A percentile compares a stretch with the other conserved stretches of the same genome.
These are phyloP conservation scores for Empidonax alnorum DNA, from an alignment of 2,113 vertebrate species.

Conservation along the genomic window DNA sequence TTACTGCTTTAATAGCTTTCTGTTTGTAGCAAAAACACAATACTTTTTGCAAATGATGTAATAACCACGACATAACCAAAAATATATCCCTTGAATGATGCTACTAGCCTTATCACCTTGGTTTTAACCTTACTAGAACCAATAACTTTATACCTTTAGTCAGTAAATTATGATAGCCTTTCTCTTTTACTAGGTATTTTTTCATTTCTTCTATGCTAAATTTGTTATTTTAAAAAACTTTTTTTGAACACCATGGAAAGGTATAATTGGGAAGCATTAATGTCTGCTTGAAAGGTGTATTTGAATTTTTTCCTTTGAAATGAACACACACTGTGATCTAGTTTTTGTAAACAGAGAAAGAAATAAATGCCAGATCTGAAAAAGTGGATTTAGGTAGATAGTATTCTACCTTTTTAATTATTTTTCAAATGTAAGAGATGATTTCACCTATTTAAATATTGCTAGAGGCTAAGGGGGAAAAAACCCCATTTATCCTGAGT, in stretches of 20 bases:
- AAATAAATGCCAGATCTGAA: conserved; percentile 19
- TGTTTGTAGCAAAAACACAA: not conserved
- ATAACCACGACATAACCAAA: not conserved
- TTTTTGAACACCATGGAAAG: not conserved
- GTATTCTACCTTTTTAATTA: conserved; percentile 46
- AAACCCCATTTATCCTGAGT: conserved; percentile 22
- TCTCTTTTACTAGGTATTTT: not conserved
- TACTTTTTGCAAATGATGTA: not conserved
- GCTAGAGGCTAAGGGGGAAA: conserved; percentile 25
- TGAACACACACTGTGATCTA: conserved; percentile 4
- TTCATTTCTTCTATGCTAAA: not conserved
- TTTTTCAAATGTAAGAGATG: conserved; percentile 43
- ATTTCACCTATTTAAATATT: conserved; percentile 66
- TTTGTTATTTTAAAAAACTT: not conserved
- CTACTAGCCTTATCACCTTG: not conserved
- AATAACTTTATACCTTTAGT: not conserved
- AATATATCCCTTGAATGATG: not conserved
- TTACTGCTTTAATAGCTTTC: not conserved
- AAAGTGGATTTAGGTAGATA: conserved; percentile 31
- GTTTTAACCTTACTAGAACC: not conserved
- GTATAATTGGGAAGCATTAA: not conserved
- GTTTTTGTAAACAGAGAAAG: conserved; percentile 40
- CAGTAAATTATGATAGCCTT: not conserved
- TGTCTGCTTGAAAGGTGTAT: conserved; percentile 7
- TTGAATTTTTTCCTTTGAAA: conserved; percentile 28